Evolutionary conservation across 2,888 invertebrate genomes (phyloP), one percentile per base, ranked within the genome.

Genomic region (Drosophila mettleri): DNA sequence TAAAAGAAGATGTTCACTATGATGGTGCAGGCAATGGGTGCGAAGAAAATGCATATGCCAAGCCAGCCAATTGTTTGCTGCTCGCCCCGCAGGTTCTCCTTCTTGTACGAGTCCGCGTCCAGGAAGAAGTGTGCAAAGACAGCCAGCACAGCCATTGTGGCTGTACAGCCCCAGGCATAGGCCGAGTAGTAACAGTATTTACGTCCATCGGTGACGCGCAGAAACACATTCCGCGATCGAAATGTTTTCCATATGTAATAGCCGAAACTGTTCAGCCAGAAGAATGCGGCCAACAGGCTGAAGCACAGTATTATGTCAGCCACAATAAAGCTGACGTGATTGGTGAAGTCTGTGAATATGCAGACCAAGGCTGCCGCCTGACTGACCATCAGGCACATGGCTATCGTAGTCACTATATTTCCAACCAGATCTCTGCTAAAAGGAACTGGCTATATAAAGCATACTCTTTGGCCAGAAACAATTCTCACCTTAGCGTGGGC

Each of bases 181-280:
- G 94, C 93, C 0, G 97, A 97, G 90, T 97, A 97, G 89, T 97
- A 97, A 88, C 97, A 97, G 90, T 97, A 97, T 92, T 97, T 97
- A 67, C 95, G 94, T 0, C 96, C 96, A 91, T 97, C 97, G 0
- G 97, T 97, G 61, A 97, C 96, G 60, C 97, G 93, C 5, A 97
- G 92, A 86, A 97, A 97, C 4, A 97, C 96, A 91, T 97, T 97
- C 48, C 96, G 93, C 6, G 97, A 97, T 85, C 96, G 95, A 89
- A 97, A 97, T 1, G 96, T 97, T 90, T 95, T 96, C 97, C 97
- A 97, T 70, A 97, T 95, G 90, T 97, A 97, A 90, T 96, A 97
- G 52, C 97, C 97, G 70, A 96, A 94, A 89, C 96, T 96, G 80
- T 96, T 97, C 3, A 97, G 92, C 97, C 97, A 97, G 89, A 97